Evolutionary conservation across 53 echinoderm and acorn worm species (phyloP), one percentile per base, ranked within the genome.

Genomic region (Apostichopus leukothele): DNA sequence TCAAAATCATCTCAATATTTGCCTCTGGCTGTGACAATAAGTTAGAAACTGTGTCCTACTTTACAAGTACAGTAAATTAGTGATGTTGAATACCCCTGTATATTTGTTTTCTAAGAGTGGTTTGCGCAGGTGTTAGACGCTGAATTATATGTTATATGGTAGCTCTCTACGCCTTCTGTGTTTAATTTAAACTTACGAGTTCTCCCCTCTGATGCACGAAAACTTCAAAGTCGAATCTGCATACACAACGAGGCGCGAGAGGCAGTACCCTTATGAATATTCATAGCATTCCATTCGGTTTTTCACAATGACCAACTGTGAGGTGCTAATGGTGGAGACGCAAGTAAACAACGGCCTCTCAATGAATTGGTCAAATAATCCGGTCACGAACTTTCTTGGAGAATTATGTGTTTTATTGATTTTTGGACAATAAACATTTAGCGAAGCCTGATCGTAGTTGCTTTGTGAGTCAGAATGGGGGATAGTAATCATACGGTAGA

Each of bases 381-480:
- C 86, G 71, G 86, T 86, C 86, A 68, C 86, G 86, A 67, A 86
- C 81, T 81, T 39, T 81, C 81, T 21, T 51, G 9, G 11, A 54
- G 52, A 22, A 81, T 81, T 81, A 81, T 81, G 81, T 81, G 81
- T 81, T 81, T 81, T 81, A 81, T 81, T 81, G 81, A 81, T 81
- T 81, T 81, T 81, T 81, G 60, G 81, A 81, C 81, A 81, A 81
- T 81, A 81, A 81, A 81, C 81, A 81, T 81, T 81, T 81, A 81
- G 81, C 23, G 59, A 23, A 51, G 39, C 54, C 18, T 81, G 81
- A 81, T 81, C 55, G 7, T 9, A 20, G 23, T 53, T 54, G 81
- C 59, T 55, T 81, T 54, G 81, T 81, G 81, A 81, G 55, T 81
- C 54, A 81, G 81, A 81, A 81, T 79, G 54, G 81, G 4, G 63